Conservation (phyloP, 2,888 invertebrate genomes). For the Drosophila borealis region DNA sequence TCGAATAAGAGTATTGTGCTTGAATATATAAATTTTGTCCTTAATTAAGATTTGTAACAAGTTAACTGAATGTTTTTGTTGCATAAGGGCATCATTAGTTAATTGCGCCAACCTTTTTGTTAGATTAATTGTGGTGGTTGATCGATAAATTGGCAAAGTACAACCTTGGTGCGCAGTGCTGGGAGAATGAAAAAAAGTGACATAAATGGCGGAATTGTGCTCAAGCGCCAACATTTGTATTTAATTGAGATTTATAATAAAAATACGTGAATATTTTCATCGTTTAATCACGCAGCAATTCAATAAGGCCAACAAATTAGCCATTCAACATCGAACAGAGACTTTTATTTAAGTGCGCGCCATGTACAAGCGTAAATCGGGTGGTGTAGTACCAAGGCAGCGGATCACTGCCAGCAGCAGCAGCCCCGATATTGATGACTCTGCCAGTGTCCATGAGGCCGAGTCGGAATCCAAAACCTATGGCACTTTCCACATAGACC, state of each 20-base stretch:
- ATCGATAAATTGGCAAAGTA: slow-evolving; percentile 28
- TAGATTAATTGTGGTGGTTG: slow-evolving; percentile 30
- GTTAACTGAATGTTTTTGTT: background rate
- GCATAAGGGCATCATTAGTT: slow-evolving; percentile 4
- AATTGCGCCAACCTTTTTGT: slow-evolving; percentile 45
- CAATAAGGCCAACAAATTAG: slow-evolving; percentile 29
- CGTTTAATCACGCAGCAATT: slow-evolving; percentile 34
- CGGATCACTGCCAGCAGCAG: slow-evolving; percentile 52
- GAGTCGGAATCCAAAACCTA: slow-evolving; percentile 41
- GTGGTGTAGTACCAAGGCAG: slow-evolving; percentile 51
- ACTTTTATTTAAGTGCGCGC: slow-evolving; percentile 45
- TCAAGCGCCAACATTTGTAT: slow-evolving; percentile 80
- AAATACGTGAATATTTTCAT: slow-evolving; percentile 42
- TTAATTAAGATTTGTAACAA: background rate
- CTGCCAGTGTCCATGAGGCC: slow-evolving; percentile 33
- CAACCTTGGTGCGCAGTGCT: slow-evolving; percentile 53
- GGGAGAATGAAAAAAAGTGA: slow-evolving; percentile 81
- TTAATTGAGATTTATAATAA: slow-evolving; percentile 71
- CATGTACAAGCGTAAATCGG: slow-evolving; percentile 74
- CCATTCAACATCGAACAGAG: slow-evolving; percentile 31
- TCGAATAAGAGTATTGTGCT: background rate
- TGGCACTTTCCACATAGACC: slow-evolving; percentile 46
- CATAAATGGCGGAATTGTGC: slow-evolving; percentile 84
- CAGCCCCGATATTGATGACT: slow-evolving; percentile 52
- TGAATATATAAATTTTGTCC: background rate